Conservation (phyloP, 2,113 vertebrate genomes). For the Cynopterus brachyotis region DNA sequence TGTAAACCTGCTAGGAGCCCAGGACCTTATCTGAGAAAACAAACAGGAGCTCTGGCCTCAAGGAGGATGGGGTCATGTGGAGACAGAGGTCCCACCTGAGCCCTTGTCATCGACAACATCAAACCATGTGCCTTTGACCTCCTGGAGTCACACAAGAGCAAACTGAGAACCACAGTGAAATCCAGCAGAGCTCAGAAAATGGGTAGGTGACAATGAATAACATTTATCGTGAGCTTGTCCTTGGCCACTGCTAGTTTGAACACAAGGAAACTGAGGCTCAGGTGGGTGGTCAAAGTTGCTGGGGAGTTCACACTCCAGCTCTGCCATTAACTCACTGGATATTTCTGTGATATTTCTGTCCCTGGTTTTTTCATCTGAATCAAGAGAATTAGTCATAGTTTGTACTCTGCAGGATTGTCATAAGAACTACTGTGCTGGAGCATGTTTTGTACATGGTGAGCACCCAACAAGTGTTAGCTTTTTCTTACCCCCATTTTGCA, state of each 20-base stretch:
- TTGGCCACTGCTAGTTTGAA: neutral
- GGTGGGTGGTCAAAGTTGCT: neutral
- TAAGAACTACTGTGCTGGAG: fast-evolving
- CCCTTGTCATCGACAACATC: neutral
- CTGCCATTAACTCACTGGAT: neutral
- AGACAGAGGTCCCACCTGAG: fast-evolving
- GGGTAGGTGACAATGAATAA: neutral
- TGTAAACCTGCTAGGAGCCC: neutral
- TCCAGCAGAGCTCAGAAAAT: neutral
- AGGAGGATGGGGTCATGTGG: fast-evolving
- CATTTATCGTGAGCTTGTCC: fast-evolving
- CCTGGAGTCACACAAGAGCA: fast-evolving
- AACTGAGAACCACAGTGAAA: neutral
- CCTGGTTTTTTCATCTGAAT: neutral
- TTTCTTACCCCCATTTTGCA: neutral
- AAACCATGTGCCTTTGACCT: neutral
- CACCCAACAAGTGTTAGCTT: fast-evolving
- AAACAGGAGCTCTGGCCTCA: neutral
- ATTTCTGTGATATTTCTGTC: neutral
- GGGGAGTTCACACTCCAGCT: neutral
- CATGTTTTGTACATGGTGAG: fast-evolving
- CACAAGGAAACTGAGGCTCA: neutral
- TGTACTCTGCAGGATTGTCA: fast-evolving
- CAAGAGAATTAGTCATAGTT: neutral
- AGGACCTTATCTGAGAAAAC: no score